Evolutionary conservation across 2,888 invertebrate genomes (phyloP).

Genomic region (Abscondita cerata): DNA sequence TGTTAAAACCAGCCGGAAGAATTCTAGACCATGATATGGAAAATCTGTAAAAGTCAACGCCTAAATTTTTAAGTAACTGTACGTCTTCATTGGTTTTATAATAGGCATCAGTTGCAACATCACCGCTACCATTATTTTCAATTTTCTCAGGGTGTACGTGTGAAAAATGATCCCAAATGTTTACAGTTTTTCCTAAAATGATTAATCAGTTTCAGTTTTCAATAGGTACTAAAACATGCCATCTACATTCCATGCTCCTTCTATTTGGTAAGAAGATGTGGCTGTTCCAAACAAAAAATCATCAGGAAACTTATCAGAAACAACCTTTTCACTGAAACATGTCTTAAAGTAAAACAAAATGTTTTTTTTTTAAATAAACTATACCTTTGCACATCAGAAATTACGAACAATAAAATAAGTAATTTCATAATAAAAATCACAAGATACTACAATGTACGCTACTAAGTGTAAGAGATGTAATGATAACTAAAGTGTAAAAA

Average conservation of each 20-base stretch:
- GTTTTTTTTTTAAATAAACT: too few species aligned
- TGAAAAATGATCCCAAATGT: slow-evolving; percentile 61
- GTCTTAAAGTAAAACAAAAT: too few species aligned
- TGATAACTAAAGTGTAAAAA: too few species aligned
- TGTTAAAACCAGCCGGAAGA: slow-evolving; percentile 68
- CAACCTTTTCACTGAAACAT: too few species aligned
- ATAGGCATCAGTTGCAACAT: slow-evolving; percentile 72
- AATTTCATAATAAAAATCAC: too few species aligned
- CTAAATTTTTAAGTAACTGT: slow-evolving; percentile 62
- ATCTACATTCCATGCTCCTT: slow-evolving; percentile 62
- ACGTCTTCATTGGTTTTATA: slow-evolving; percentile 70
- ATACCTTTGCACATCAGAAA: too few species aligned
- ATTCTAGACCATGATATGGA: slow-evolving; percentile 72
- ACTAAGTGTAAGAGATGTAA: too few species aligned
- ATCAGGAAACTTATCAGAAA: slow-evolving; percentile 36
- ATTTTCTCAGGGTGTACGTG: slow-evolving; percentile 62
- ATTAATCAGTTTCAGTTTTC: background rate
- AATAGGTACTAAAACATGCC: slow-evolving; percentile 46
- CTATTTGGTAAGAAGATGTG: slow-evolving; percentile 61
- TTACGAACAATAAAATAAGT: too few species aligned
- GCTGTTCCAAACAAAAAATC: slow-evolving; percentile 49
- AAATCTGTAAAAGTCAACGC: slow-evolving; percentile 65
- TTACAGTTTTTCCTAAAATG: slow-evolving; percentile 57
- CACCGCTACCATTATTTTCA: slow-evolving; percentile 61
- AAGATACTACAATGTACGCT: too few species aligned